Base-by-base conservation (phyloP, 2,888 invertebrate genomes). In the Bursaphelenchus okinawaensis region DNA sequence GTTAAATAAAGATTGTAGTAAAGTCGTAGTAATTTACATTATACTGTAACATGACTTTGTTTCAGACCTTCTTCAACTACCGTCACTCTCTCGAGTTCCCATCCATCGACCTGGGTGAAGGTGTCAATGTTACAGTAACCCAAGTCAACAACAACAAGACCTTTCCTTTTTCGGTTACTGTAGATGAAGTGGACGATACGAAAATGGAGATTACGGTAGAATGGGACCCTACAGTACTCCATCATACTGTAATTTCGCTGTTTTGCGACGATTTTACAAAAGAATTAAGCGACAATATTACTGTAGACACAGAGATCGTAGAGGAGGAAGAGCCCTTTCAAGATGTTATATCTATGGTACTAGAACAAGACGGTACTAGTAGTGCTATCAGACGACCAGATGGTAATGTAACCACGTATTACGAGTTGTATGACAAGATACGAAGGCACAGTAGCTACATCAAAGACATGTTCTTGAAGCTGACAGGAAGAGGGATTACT, bases 81-180 rank as follows among this genome's bases (percentile, higher is more conserved):
- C 63, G 80, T 7, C 75, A 80, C 24, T 63, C 70, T 24, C 68
- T 80, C 24, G 80, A 80, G 28, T 80, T 73, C 61, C 79, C 80
- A 0, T 56, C 20, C 4, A 72, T 80, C 4, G 61, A 68, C 1
- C 64, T 80, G 19, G 67, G 62, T 24, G 62, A 27, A 16, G 55
- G 56, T 7, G 70, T 70, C 1, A 26, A 56, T 6, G 63, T 68
- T 28, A 64, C 62, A 24, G 69, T 79, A 26, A 60, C 62, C 4
- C 80, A 80, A 59, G 26, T 76, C 3, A 75, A 78, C 4, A 65
- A 72, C 52, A 79, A 77, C 51, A 70, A 70, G 16, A 71, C 74
- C 16, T 80, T 80, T 55, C 72, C 75, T 54, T 67, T 79, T 20
- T 75, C 76, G 1, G 69, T 74, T 28, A 80, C 79, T 6, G 67